Evolutionary conservation across 2,888 invertebrate species (phyloP), one percentile per base, ranked within the genome.

Genomic region (Diloba caeruleocephala): DNA sequence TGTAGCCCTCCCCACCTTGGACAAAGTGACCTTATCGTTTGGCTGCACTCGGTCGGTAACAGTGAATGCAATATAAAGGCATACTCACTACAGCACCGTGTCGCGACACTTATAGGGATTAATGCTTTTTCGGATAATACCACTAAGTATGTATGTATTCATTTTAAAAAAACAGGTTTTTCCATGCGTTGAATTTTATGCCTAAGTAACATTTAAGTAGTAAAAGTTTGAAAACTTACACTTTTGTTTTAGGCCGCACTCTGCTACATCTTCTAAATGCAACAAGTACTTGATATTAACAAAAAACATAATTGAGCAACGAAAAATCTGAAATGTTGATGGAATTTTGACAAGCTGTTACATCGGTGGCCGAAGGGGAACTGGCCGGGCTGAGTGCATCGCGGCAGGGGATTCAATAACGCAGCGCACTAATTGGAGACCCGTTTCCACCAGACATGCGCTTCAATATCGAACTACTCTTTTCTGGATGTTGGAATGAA

Each of bases 1-100:
- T 82, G 81, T 81, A 76, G 76, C 78, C 63, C 71, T 80, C 88
- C 89, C 88, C 89, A 84, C 88, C 88, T 85, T 82, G 76, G 62
- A 55, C 80, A 76, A 76, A 79, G 78, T 86, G 89, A 90, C 89
- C 90, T 90, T 91, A 90, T 89, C 89, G 88, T 87, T 74, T 78
- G 75, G 78, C 76, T 88, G 91, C 91, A 90, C 88, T 88, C 82
- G 59, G 85, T 88, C 82, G 59, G 85, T 76, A 84, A 88, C 89
- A 81, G 78, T 63, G 71, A 78, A 53, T 82, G 84, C 82, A 84
- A 71, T 81, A 67, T 79, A 83, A 75, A 79, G 53, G 74, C 78
- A 68, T 70, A 76, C 56, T 62, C 62, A 60, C 41, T 46, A 50
- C 29, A 38, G 37, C 38, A 44, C 37, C 23, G 32, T 61, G 49